Evolutionary conservation across 2,113 vertebrate species (phyloP), one percentile per base, ranked within the genome.

Genomic region (Lagopus muta): DNA sequence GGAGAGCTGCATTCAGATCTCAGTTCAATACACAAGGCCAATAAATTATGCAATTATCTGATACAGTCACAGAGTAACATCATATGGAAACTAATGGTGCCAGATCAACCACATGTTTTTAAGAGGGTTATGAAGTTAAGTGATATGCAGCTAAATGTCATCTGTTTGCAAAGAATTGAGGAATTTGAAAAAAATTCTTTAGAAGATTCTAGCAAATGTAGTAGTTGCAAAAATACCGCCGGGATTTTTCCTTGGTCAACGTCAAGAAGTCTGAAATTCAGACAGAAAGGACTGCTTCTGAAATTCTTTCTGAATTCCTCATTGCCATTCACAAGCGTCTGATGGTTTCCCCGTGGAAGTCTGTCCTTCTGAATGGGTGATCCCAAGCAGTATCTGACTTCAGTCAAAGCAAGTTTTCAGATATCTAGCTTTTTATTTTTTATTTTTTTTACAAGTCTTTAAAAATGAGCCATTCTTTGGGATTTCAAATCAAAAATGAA

Each of bases 71-170:
- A 94, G 94, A 94, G 79, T 86, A 90, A 57, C 79, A 91, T 94
- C 94, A 52, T 91, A 93, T 82, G 79, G 76, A 93, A 94, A 81
- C 57, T 55, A 86, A 88, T 36, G 55, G 57, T 91, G 69, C 86
- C 80, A 97, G 90, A 96, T 96, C 47, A 95, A 90, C 85, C 95
- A 94, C 76, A 93, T 90, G 85, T 94, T 94, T 94, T 72, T 86
- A 84, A 95, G 88, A 93, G 65, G 73, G 88, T 86, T 94, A 65
- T 78, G 73, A 93, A 94, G 76, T 89, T 67, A 66, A 95, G 72
- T 73, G 94, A 86, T 92, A 90, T 65, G 88, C 88, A 92, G 88
- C 58, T 93, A 93, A 95, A 90, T 91, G 90, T 92, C 79, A 91
- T 95, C 80, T 93, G 58, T 84, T 91, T 1, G 11, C 77, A 90